Base-by-base conservation (phyloP, 2,888 invertebrate species). In the Monopis laevigella region DNA sequence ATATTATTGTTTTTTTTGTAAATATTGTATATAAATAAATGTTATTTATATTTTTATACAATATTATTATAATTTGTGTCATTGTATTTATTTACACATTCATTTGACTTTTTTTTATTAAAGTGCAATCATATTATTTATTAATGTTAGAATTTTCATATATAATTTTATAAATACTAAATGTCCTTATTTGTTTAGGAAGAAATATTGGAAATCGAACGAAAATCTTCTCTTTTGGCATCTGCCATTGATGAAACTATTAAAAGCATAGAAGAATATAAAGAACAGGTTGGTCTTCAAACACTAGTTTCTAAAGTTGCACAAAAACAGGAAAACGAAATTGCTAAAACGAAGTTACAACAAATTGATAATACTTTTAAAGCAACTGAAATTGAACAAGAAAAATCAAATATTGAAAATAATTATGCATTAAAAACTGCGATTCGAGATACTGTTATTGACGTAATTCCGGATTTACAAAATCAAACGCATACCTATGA, bases 191-290 rank as follows among this genome's bases (percentile, higher is more conserved):
- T 30, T 13, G 19, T 11, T 10, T 28, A 78, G 78, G 78, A 73
- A 50, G 75, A 77, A 49, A 70, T 77, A 21, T 52, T 65, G 43
- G 77, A 78, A 54, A 75, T 77, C 8, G 67, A 63, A 48, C 56
- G 71, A 41, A 72, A 67, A 46, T 74, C 77, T 1, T 68, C 73
- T 0, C 64, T 73, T 2, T 62, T 78, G 2, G 68, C 77, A 2
- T 73, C 74, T 43, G 78, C 72, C 0, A 78, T 78, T 27, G 75
- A 75, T 27, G 55, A 73, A 54, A 78, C 78, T 0, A 70, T 75
- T 5, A 71, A 69, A 47, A 66, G 65, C 44, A 78, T 78, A 46
- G 73, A 77, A 56, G 72, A 71, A 46, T 78, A 78, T 41, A 78
- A 77, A 56, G 69, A 71, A 52, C 66, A 74, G 48, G 71, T 68